Evolutionary conservation across 2,888 invertebrate species (phyloP).

Genomic region (Gerris lacustris): DNA sequence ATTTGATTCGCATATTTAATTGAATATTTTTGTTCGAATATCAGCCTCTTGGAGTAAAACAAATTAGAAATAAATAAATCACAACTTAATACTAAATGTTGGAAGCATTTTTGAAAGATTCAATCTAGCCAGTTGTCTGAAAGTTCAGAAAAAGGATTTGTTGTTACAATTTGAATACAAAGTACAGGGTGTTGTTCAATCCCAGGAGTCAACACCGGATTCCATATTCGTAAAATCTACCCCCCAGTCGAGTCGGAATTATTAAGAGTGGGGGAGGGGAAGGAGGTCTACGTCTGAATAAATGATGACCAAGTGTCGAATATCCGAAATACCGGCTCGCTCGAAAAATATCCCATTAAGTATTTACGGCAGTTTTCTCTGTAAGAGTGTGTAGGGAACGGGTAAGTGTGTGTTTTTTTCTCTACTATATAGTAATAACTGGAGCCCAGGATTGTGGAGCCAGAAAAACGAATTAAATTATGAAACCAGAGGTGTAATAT

Average conservation of each 20-base stretch:
- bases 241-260: neutral
- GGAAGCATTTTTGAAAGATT: no score
- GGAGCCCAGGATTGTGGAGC: neutral
- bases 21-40: no score
- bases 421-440: neutral
- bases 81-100: no score
- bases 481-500: neutral
- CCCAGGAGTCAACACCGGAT: no score
- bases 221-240: no score
- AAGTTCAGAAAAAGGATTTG: no score
- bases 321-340: neutral
- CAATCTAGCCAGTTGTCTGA: no score
- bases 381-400: neutral
- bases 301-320: slow-evolving; percentile 3
- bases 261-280: neutral
- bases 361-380: neutral
- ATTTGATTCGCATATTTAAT: no score
- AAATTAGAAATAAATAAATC: no score
- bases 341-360: neutral
- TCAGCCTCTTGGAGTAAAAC: no score
- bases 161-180: no score
- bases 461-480: neutral
- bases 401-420: neutral
- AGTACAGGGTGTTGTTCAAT: no score
- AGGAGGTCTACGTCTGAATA: neutral